phyloP scores from a whole-genome alignment of 2,888 invertebrate genomes.

The Stenurella melanura region DNA sequence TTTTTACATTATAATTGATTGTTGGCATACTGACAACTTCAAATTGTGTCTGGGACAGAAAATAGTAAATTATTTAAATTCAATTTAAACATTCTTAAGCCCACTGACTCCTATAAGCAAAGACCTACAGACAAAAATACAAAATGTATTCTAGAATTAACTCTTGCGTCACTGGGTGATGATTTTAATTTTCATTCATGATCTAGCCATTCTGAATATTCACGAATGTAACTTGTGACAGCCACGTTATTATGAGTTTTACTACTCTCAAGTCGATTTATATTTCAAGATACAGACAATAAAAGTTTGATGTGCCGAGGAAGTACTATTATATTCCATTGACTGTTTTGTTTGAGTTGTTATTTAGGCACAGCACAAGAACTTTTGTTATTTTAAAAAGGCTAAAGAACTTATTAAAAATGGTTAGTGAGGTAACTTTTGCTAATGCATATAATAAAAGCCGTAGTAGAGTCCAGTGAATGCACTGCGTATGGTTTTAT shows the following conservation, averaged over 20 bases:
- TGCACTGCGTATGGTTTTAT: too few species aligned
- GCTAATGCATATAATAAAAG: too few species aligned
- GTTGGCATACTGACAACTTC: neutral
- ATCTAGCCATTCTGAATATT: neutral
- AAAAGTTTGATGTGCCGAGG: neutral
- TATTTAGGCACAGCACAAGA: neutral
- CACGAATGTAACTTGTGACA: neutral
- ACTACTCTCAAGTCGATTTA: neutral
- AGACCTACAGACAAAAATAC: neutral
- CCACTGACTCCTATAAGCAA: neutral
- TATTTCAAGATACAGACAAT: neutral
- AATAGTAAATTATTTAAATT: neutral
- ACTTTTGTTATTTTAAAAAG: neutral
- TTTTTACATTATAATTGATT: neutral
- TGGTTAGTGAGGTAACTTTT: too few species aligned
- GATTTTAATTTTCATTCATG: neutral
- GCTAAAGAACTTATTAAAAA: too few species aligned
- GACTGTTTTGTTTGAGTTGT: neutral
- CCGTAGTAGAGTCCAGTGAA: too few species aligned
- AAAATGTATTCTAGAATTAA: neutral
- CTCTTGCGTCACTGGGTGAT: neutral
- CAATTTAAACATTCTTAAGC: neutral
- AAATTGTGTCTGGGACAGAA: neutral
- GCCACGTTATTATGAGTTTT: neutral
- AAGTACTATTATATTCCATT: neutral